Percentiles rank a stretch among this genome's conserved stretches.
Evolutionary conservation across 1,140 invertebrate species (phyloP).

Genomic region (Sarcophaga bullata): DNA sequence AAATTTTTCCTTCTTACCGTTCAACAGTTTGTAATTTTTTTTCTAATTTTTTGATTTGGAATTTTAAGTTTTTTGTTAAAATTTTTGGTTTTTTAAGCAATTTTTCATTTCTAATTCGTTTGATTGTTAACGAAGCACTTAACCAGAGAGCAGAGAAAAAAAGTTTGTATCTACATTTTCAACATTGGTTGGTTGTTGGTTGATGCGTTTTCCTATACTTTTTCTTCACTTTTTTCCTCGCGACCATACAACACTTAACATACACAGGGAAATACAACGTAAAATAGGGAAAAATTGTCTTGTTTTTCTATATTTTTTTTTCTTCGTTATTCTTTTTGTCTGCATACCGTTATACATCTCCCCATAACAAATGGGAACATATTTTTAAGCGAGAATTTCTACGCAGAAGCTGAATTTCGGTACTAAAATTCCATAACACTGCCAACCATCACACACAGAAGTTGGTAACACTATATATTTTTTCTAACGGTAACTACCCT

Average conservation of each 20-base stretch:
- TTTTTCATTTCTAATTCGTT: not conserved
- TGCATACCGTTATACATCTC: not conserved
- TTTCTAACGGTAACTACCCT: not conserved
- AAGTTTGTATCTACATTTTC: conserved; percentile 33
- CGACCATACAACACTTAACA: not conserved
- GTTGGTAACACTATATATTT: too few relatives aligned
- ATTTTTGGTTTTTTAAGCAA: not conserved
- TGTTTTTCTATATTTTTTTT: too few relatives aligned
- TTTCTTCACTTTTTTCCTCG: too few relatives aligned
- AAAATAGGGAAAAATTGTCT: not conserved
- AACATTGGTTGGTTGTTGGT: too few relatives aligned
- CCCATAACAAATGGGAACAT: not conserved
- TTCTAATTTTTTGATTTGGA: not conserved
- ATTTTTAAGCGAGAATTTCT: not conserved
- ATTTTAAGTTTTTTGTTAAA: conserved; percentile 8
- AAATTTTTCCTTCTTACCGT: conserved; percentile 7
- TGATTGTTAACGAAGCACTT: conserved; percentile 34
- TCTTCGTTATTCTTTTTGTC: not conserved
- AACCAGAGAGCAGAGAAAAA: conserved; percentile 36
- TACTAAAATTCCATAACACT: conserved; percentile 5
- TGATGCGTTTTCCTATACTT: too few relatives aligned
- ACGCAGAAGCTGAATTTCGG: not conserved
- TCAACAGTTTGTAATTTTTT: conserved; percentile 29
- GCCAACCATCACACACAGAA: not conserved
- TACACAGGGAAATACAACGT: not conserved